A percentile compares a stretch with the other conserved stretches of the same genome.
Conservation (phyloP, 2,797 vertebrate species). For the Paramormyrops hopkinsi region DNA sequence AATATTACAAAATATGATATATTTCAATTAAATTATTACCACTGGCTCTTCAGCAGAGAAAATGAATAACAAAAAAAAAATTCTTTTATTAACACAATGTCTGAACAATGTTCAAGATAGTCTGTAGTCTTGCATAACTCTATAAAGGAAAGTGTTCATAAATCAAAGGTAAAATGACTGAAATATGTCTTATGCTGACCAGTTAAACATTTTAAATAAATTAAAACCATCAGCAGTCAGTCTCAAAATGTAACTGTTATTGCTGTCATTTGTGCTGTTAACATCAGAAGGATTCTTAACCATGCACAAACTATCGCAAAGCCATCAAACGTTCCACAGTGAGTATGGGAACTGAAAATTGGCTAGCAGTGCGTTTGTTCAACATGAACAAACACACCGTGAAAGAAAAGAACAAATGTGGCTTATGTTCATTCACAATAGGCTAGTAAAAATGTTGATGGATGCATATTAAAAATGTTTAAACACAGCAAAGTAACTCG, state of each 20-base stretch:
- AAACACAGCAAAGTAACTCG: background rate
- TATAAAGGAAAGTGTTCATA: background rate
- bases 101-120: background rate
- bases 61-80: background rate
- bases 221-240: background rate
- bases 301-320: background rate
- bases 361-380: background rate
- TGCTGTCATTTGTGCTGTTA: background rate
- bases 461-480: background rate
- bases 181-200: background rate
- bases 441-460: background rate
- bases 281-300: background rate
- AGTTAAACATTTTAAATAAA: background rate
- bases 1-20: background rate
- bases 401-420: background rate
- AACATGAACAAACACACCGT: background rate
- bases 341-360: background rate
- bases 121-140: background rate
- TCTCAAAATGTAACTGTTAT: background rate
- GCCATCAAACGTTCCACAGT: background rate
- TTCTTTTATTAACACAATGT: background rate
- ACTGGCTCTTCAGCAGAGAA: background rate
- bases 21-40: background rate
- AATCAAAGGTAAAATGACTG: background rate
- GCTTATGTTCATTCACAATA: background rate